Evolutionary conservation across 2,888 invertebrate species (phyloP).

Genomic region (Drosophila algonquin): DNA sequence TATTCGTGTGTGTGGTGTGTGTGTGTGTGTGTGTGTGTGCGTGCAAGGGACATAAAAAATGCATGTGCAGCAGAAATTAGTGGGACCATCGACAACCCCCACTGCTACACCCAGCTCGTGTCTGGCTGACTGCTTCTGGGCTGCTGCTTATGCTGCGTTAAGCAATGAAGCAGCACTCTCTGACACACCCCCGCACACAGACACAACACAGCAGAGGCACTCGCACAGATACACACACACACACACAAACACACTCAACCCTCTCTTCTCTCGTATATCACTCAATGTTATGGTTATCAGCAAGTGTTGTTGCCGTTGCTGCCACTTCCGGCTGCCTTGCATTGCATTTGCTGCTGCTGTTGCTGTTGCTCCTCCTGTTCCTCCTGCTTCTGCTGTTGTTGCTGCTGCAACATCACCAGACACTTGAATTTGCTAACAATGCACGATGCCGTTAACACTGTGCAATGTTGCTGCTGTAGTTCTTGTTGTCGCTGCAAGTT

Average conservation of each 20-base stretch:
- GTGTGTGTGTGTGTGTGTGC: slow-evolving; percentile 14
- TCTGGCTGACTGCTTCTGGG: slow-evolving; percentile 55
- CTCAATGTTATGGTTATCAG: slow-evolving; percentile 77
- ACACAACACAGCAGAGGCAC: not conserved
- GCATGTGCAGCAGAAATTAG: slow-evolving; percentile 76
- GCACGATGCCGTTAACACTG: slow-evolving; percentile 72
- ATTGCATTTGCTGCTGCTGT: slow-evolving; percentile 46
- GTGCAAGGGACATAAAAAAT: slow-evolving; percentile 49
- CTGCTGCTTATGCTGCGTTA: slow-evolving; percentile 73
- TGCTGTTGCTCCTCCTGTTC: slow-evolving; percentile 22
- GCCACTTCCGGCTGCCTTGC: slow-evolving; percentile 36
- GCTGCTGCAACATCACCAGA: slow-evolving; percentile 42
- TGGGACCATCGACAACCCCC: slow-evolving; percentile 42
- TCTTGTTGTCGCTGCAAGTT: slow-evolving; percentile 45
- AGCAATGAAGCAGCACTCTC: slow-evolving; percentile 63
- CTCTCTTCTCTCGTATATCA: slow-evolving; percentile 63
- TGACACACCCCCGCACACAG: slow-evolving; percentile 21
- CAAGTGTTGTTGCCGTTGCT: slow-evolving; percentile 64
- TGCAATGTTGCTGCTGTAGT: slow-evolving; percentile 44
- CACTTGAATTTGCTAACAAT: slow-evolving; percentile 76
- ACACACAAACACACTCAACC: slow-evolving; percentile 19
- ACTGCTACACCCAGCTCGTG: slow-evolving; percentile 13
- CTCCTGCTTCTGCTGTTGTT: slow-evolving; percentile 2
- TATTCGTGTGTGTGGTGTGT: slow-evolving; percentile 23
- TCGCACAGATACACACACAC: not conserved